These are phyloP conservation scores for Metellina segmentata DNA, from an alignment of 2,888 invertebrate genomes.

Conservation along the genomic window DNA sequence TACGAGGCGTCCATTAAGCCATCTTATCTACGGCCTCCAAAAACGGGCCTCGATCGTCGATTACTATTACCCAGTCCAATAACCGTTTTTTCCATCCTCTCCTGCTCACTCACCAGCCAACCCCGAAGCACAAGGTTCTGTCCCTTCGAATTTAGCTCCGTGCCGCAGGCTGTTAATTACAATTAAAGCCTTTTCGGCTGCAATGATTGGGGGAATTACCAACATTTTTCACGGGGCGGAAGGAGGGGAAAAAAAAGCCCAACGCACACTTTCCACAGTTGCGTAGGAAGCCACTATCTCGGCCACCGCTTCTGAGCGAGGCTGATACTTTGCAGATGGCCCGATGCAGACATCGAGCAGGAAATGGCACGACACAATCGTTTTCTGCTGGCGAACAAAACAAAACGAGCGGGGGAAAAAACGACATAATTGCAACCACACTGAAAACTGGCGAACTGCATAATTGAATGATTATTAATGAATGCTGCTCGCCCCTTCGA, in stretches of 20 bases:
- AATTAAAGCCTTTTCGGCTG: slow-evolving; percentile 60
- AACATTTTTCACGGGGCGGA: slow-evolving; percentile 61
- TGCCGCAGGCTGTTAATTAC: slow-evolving; percentile 70
- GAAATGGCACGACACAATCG: slow-evolving; percentile 70
- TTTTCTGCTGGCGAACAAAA: slow-evolving; percentile 50
- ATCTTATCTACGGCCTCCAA: slow-evolving; percentile 55
- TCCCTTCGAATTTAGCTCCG: slow-evolving; percentile 58
- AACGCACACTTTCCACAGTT: slow-evolving; percentile 21
- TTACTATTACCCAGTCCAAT: slow-evolving; percentile 62
- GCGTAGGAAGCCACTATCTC: slow-evolving; percentile 46
- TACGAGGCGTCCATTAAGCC: slow-evolving; percentile 51
- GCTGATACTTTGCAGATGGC: slow-evolving; percentile 69
- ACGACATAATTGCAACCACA: slow-evolving; percentile 12
- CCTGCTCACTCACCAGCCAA: not conserved
- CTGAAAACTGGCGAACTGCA: slow-evolving; percentile 71
- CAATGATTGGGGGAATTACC: slow-evolving; percentile 72
- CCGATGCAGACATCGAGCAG: slow-evolving; percentile 45
- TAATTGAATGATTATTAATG: slow-evolving; percentile 76
- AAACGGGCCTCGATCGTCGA: slow-evolving; percentile 57
- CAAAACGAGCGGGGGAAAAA: slow-evolving; percentile 17
- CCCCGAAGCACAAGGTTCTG: slow-evolving; percentile 31
- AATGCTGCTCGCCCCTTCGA: slow-evolving; percentile 51
- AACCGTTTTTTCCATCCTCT: slow-evolving; percentile 47
- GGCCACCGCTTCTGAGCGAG: slow-evolving; percentile 24
- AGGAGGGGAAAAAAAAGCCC: slow-evolving; percentile 15